Evolutionary conservation across 2,113 vertebrate species (phyloP), one percentile per base, ranked within the genome.

Genomic region (Podarcis cretensis): DNA sequence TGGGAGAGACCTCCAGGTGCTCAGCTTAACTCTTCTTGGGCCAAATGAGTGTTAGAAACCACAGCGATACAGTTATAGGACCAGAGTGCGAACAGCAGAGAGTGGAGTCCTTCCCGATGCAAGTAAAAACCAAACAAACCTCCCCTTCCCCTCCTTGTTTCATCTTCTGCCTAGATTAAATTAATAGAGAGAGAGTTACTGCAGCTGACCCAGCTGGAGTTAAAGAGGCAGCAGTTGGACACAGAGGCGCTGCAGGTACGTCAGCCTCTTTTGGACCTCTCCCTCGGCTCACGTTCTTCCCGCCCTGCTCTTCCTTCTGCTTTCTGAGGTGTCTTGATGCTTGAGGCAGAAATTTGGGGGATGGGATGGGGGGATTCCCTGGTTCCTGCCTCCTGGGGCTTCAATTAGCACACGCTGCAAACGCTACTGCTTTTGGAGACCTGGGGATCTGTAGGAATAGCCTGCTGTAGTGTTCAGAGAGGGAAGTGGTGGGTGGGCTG

Each of bases 181-280:
- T 98, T 99, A 97, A 99, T 99, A 98, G 99, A 99, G 96, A 97
- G 93, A 96, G 99, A 99, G 96, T 98, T 99, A 98, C 97, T 98
- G 98, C 98, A 99, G 97, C 94, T 99, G 98, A 99, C 99, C 96
- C 98, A 98, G 97, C 98, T 99, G 98, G 99, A 99, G 97, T 96
- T 99, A 98, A 99, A 98, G 97, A 98, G 97, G 96, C 98, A 98
- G 93, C 97, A 96, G 96, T 97, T 98, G 98, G 98, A 99, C 96
- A 95, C 98, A 96, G 99, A 99, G 97, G 97, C 95, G 66, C 96
- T 99, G 93, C 98, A 99, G 98, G 99, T 99, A 98, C 40, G 98
- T 98, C 93, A 93, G 96, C 95, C 94, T 92, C 89, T 14, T 89
- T 27, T 92, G 69, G 40, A 86, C 92, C 86, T 92, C 71, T 74